Base-by-base conservation (phyloP, 2,113 vertebrate species). In the Prochilodus magdalenae region DNA sequence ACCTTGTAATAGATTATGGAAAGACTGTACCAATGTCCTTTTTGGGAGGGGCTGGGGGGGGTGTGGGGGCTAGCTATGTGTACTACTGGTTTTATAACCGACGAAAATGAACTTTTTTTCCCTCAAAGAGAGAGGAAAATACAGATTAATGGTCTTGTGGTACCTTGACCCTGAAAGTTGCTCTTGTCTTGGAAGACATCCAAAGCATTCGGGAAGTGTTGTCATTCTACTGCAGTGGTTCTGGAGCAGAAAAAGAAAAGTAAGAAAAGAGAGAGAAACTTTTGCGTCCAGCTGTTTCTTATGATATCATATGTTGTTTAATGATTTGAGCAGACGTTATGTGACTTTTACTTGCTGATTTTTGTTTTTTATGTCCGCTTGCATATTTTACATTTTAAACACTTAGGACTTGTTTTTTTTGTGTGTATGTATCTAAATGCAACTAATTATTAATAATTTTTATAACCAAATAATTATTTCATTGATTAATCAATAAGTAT, bases 201-300 rank as follows among this genome's bases (percentile, higher is more conserved):
- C 72, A 44, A 65, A 29, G 26, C 14, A 27, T 27, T 59, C 11
- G 36, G 51, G 14, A 67, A 75, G 29, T 55, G 51, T 55, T 47
- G 22, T 73, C 20, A 3, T 26, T 53, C 55, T 40, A 11, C 16
- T 55, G 24, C 29, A 74, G 26, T 33, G 80, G 36, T 36, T 36
- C 11, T 81, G 63, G 72, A 77, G 77, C 29, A 73, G n/a, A 53
- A 47, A 77, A 30, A 18, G 44, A 66, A 24, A 53, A 18, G 12
- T 5, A 59, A 20, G 26, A 44, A 77, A 24, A 51, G 14, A 67
- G 24, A 30, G 44, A 26, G 67, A 36, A 30, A 49, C 26, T 70
- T 49, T 36, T 62, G 66, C 8, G 30, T 66, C 59, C 70, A 73
- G 70, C 75, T 83, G 47, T 74, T 79, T n/a, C 40, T 59, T 40